Evolutionary conservation across 2,888 invertebrate genomes (phyloP), one percentile per base, ranked within the genome.

Genomic region (Mesoligia furuncula): DNA sequence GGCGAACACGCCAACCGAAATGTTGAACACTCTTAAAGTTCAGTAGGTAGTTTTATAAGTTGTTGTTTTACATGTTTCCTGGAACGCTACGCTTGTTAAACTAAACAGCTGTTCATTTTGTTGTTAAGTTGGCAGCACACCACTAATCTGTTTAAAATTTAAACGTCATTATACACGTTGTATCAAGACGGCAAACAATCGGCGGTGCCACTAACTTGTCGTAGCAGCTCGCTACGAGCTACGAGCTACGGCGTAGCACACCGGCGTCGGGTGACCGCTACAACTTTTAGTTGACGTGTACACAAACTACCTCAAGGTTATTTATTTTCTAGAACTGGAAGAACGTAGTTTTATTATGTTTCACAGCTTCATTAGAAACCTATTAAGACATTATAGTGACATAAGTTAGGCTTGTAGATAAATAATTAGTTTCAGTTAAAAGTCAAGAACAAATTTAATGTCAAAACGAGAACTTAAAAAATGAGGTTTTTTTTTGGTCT

Each of bases 201-300:
- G 78, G 68, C 65, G 59, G 78, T 75, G 76, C 69, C 65, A 79
- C 73, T 72, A 86, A 81, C 73, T 79, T 86, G 72, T 81, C 75
- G 85, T 85, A 86, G 85, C 79, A 57, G 54, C 48, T 57, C 27
- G 77, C 85, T 81, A 80, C 72, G 72, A 36, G 71, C 85, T 73
- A 78, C 64, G 73, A 59, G 77, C 80, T 83, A 86, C 81, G 81
- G 42, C 85, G 86, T 86, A 85, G 85, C 84, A 65, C 62, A 42
- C 73, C 65, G 31, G 48, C 31, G 54, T 15, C 45, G 31, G 20
- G n/a, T 61, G 62, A 69, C 70, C 17, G 73, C 75, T 81, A 76
- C 78, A 76, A 86, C 74, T 83, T 86, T 86, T 80, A 74, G 78
- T 76, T 84, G 72, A 64, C 62, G 61, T 78, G 65, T 69, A 78